These are phyloP conservation scores for Varanus salvator DNA, from an alignment of 2,113 vertebrate genomes.

Conservation along the genomic window DNA sequence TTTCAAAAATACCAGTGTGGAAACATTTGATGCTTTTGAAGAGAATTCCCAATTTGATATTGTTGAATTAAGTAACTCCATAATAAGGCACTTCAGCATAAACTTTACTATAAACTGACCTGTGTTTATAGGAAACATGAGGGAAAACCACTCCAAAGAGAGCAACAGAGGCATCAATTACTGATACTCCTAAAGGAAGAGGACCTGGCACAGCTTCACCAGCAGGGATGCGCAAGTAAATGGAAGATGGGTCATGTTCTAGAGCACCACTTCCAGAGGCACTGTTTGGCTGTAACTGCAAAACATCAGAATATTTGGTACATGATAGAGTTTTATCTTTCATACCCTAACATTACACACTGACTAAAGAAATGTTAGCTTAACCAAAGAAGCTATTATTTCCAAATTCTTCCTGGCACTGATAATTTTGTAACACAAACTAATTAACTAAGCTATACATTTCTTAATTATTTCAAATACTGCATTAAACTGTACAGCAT, in stretches of 20 bases:
- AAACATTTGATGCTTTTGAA: neutral
- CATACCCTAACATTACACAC: neutral
- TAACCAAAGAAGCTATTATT: neutral
- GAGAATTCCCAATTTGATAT: neutral
- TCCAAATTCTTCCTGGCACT: neutral
- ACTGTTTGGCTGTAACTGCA: conserved; percentile 96
- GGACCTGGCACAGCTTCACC: conserved; percentile 96
- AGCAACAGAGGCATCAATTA: conserved; percentile 97
- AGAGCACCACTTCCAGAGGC: conserved; percentile 97
- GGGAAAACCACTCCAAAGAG: conserved; percentile 98
- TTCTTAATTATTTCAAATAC: neutral
- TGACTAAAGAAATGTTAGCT: neutral
- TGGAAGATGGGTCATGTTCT: conserved; percentile 97
- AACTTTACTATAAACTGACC: conserved; percentile 77
- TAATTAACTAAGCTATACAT: conserved; percentile 32
- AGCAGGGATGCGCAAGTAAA: conserved; percentile 93
- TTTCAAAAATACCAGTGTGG: neutral
- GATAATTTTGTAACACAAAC: neutral
- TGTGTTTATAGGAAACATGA: conserved; percentile 97
- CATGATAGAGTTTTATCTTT: neutral
- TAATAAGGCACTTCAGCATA: neutral
- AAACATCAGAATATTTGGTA: conserved; percentile 35
- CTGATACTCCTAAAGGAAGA: conserved; percentile 94
- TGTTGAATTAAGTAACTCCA: neutral
- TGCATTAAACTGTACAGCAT: neutral